Conservation (phyloP, 2,888 invertebrate species). For the Biston betularia region DNA sequence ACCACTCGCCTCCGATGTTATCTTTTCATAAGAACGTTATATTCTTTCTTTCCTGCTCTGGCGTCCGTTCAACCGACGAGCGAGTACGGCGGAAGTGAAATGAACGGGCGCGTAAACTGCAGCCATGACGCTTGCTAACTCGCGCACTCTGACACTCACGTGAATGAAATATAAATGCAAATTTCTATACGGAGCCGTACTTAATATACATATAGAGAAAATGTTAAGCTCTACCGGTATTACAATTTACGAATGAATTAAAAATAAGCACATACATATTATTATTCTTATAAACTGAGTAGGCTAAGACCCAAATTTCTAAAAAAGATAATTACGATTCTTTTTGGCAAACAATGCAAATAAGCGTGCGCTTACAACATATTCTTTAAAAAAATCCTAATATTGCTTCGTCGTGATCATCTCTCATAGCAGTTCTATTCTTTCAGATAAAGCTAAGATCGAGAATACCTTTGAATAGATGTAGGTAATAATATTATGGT, state of each 20-base stretch:
- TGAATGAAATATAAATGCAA: conserved; percentile 49
- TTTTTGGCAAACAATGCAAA: too few relatives aligned
- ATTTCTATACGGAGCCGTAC: conserved; percentile 36
- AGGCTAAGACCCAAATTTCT: too few relatives aligned
- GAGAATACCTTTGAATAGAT: too few relatives aligned
- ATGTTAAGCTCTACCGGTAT: conserved; percentile 6
- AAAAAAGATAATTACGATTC: too few relatives aligned
- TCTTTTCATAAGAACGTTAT: conserved; percentile 82
- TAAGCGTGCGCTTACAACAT: too few relatives aligned
- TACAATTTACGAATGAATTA: conserved; percentile 6
- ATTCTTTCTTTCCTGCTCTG: conserved; percentile 81
- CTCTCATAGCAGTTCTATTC: too few relatives aligned
- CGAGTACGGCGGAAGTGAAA: conserved; percentile 77
- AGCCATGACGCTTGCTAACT: conserved; percentile 56
- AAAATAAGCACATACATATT: background rate
- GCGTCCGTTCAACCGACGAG: conserved; percentile 77
- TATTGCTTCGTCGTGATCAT: too few relatives aligned
- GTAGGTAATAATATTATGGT: too few relatives aligned
- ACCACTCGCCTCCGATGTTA: conserved; percentile 65
- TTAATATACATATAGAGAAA: conserved; percentile 19
- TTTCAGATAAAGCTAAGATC: too few relatives aligned
- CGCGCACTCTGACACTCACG: conserved; percentile 45
- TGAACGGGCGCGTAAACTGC: conserved; percentile 81
- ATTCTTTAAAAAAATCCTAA: too few relatives aligned
- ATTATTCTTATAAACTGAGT: too few relatives aligned